Evolutionary conservation across 2,113 vertebrate genomes (phyloP), one percentile per base, ranked within the genome.

Genomic region (Zosterops japonicus): DNA sequence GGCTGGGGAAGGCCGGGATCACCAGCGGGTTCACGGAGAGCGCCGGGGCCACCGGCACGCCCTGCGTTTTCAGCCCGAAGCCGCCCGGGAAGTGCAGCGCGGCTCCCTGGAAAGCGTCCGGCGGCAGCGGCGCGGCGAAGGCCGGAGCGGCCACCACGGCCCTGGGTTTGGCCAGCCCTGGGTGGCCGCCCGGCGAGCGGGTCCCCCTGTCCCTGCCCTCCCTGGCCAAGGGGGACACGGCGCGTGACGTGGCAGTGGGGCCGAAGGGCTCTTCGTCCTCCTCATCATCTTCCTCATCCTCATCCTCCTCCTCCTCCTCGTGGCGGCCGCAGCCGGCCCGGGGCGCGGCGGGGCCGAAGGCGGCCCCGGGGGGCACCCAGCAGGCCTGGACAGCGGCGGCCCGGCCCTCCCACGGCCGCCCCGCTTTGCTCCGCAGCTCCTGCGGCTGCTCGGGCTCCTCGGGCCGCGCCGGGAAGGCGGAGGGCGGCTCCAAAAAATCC

Each of bases 1-100:
- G 97, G 85, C 96, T 96, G 1, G 97, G 98, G 53, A 98, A 97
- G 8, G 98, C 96, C 0, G 98, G 98, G 56, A 98, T 92, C 65
- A 98, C 20, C 29, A 98, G 76, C 2, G 98, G 98, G 27, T 75
- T 97, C 46, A 75, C 23, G 27, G 98, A 87, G 10, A 97, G 94
- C 7, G 90, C 72, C 0, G 94, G 89, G 1, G 77, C 31, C 24
- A 10, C 5, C 0, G 96, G 86, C 1, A 97, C 53, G 5, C 93
- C 67, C 7, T 77, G 97, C 5, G 82, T 76, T 77, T 97, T 97
- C 41, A 97, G 83, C 3, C 93, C 50, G 1, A 97, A 95, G 75
- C 74, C 90, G 12, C 86, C 67, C 0, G 98, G 97, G 39, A 97
- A 96, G 14, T 20, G 95, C 93, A 98, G 70, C 92, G 93, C 93